phyloP scores from a whole-genome alignment of 2,113 vertebrate genomes.

The Murina feae region DNA sequence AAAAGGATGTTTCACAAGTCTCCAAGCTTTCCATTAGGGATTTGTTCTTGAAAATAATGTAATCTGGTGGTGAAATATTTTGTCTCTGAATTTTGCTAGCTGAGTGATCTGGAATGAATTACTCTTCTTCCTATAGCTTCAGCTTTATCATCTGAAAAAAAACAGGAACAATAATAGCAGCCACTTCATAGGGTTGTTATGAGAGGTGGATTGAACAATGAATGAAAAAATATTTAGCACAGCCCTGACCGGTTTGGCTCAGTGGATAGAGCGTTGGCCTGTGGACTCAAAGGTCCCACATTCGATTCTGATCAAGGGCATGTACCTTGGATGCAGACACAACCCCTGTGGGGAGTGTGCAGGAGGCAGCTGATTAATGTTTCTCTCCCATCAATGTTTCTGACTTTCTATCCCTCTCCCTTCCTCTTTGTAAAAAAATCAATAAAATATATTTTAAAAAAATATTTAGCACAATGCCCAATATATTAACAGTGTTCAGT shows the following conservation, averaged over 20 bases:
- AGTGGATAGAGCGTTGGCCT: no score
- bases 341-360: no score
- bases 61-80: not conserved
- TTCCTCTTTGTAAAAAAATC: no score
- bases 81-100: not conserved
- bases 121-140: not conserved
- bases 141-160: not conserved
- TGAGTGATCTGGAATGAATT: not conserved
- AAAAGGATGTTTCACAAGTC: not conserved
- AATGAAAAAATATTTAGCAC: not conserved
- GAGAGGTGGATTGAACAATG: not conserved
- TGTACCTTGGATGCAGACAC: no score
- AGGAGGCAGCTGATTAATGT: no score
- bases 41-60: not conserved
- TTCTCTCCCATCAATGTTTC: no score
- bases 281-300: no score
- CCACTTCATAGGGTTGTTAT: not conserved
- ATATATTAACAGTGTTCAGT: not conserved
- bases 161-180: not conserved
- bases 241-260: no score
- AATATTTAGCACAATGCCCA: not conserved
- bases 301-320: no score
- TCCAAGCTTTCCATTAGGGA: not conserved
- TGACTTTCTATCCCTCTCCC: no score
- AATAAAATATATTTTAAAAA: no score